Percentiles rank a stretch among this genome's conserved stretches.
Conservation (phyloP, 2,113 vertebrate species). For the Leptocoma aspasia region DNA sequence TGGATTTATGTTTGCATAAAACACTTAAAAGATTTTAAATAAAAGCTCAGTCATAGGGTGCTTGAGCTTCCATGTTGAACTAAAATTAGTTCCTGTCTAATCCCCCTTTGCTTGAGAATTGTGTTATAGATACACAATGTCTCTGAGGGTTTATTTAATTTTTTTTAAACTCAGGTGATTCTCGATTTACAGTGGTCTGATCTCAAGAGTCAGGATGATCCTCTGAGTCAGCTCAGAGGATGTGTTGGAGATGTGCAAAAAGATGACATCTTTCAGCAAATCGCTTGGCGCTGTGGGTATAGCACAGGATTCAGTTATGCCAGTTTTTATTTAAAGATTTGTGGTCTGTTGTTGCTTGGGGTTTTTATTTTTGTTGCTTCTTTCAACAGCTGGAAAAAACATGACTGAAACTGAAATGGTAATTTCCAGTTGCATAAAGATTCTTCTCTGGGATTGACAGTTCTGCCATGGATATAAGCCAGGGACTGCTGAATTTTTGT, state of each 20-base stretch:
- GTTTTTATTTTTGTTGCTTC: not conserved
- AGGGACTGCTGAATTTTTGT: too few relatives aligned
- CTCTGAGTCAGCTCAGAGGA: not conserved
- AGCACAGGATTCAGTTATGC: not conserved
- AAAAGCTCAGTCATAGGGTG: not conserved
- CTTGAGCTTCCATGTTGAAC: not conserved
- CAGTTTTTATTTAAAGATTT: not conserved
- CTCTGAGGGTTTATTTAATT: not conserved
- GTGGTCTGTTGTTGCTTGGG: not conserved
- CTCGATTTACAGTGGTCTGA: not conserved
- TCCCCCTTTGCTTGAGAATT: not conserved
- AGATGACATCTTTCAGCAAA: not conserved
- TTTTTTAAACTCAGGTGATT: not conserved
- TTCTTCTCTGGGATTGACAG: not conserved
- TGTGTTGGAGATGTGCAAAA: not conserved
- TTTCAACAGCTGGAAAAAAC: not conserved
- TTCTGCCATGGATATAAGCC: not conserved
- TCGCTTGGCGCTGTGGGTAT: rapidly evolving
- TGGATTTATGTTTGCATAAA: not conserved
- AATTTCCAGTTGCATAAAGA: not conserved
- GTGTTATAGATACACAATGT: not conserved
- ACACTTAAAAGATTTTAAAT: not conserved
- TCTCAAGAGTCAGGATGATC: not conserved
- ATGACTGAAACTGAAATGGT: not conserved
- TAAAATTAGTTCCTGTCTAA: not conserved